A percentile compares a stretch with the other conserved stretches of the same genome.
These are phyloP conservation scores for Agrilus cyanescens DNA, from an alignment of 2,888 invertebrate genomes.

Conservation along the genomic window DNA sequence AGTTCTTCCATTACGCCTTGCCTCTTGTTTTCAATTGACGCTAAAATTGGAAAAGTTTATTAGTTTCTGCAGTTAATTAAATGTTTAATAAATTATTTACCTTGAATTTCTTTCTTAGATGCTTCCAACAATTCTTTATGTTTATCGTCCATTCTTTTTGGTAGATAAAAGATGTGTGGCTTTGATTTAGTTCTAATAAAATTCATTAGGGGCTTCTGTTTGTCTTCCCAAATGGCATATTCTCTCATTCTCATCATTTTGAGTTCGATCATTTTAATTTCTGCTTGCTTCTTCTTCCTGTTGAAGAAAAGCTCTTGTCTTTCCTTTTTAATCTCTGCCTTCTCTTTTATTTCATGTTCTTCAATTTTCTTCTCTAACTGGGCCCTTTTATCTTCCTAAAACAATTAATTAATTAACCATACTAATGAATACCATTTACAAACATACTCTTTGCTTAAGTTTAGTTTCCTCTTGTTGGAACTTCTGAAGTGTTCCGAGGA, in stretches of 20 bases:
- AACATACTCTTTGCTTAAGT: constrained; percentile 62
- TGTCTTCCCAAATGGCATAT: constrained; percentile 78
- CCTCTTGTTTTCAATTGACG: constrained; percentile 51
- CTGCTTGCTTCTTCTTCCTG: constrained; percentile 75
- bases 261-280: constrained; percentile 77
- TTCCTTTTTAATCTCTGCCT: constrained; percentile 72
- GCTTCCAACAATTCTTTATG: constrained; percentile 53
- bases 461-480: constrained; percentile 91
- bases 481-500: constrained; percentile 88
- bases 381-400: constrained; percentile 64
- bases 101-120: constrained; percentile 51
- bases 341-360: constrained; percentile 77
- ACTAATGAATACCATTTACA: not conserved
- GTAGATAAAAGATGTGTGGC: constrained; percentile 80
- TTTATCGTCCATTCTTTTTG: constrained; percentile 62
- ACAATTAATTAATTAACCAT: constrained; percentile 12
- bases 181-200: constrained; percentile 80
- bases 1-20: constrained; percentile 52
- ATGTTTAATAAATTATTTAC: constrained; percentile 35
- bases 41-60: constrained; percentile 31
- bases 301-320: constrained; percentile 75
- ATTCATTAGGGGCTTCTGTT: constrained; percentile 62
- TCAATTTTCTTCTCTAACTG: constrained; percentile 90
- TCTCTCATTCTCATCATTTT: constrained; percentile 82
- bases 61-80: constrained; percentile 4